Evolutionary conservation across 2,888 invertebrate genomes (phyloP).

Genomic region (Eristalinus sepulchralis): DNA sequence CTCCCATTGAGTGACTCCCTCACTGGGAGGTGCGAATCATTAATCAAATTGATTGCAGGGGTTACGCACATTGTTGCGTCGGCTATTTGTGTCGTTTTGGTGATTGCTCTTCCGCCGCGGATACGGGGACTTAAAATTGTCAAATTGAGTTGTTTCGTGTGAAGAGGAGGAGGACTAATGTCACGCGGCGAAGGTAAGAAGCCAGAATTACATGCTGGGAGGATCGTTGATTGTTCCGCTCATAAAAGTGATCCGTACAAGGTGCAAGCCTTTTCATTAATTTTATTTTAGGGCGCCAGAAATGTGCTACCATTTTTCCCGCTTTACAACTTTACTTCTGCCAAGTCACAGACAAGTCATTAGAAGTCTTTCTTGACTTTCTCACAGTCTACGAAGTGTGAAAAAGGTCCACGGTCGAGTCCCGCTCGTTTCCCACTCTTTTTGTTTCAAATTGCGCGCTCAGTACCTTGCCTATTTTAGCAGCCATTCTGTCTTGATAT

Average conservation of each 20-base stretch:
- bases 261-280: too few species aligned
- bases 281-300: too few species aligned
- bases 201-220: background rate
- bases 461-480: too few species aligned
- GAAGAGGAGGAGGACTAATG: background rate
- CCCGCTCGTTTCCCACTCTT: too few species aligned
- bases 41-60: constrained; percentile 38
- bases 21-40: constrained; percentile 45
- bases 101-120: constrained; percentile 14
- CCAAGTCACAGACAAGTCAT: too few species aligned
- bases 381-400: too few species aligned
- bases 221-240: background rate
- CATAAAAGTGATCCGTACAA: background rate
- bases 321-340: too few species aligned
- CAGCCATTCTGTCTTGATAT: too few species aligned
- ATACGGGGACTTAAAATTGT: constrained; percentile 45
- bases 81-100: constrained; percentile 8
- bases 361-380: too few species aligned
- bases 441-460: too few species aligned
- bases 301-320: too few species aligned
- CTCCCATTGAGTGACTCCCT: background rate
- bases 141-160: constrained; percentile 52
- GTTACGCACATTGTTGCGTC: background rate
- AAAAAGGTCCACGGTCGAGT: too few species aligned
- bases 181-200: constrained; percentile 2